These are phyloP conservation scores for Orientallactaga bullata DNA, from an alignment of 2,113 vertebrate species.

Conservation along the genomic window DNA sequence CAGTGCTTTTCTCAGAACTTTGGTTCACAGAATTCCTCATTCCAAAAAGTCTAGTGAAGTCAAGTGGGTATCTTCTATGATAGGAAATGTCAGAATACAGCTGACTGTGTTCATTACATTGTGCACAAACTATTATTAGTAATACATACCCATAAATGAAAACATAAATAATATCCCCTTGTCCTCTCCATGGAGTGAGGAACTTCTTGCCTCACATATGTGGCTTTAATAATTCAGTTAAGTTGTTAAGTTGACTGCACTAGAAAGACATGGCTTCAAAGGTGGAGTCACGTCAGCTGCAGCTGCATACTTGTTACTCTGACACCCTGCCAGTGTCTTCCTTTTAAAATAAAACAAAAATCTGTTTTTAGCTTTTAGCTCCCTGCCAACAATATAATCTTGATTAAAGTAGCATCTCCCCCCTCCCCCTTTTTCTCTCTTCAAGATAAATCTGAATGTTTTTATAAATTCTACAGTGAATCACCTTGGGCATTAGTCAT, in stretches of 20 bases:
- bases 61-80: not conserved
- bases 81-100: not conserved
- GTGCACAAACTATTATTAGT: not conserved
- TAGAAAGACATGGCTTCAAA: constrained; percentile 36
- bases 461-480: constrained; percentile 74
- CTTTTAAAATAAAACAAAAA: constrained; percentile 73
- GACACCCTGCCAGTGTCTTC: constrained; percentile 53
- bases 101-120: not conserved
- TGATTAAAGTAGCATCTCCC: constrained; percentile 65
- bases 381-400: constrained; percentile 71
- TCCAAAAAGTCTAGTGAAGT: not conserved
- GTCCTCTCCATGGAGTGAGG: not conserved
- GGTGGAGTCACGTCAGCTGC: not conserved
- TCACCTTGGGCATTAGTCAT: constrained; percentile 82
- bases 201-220: not conserved
- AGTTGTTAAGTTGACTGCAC: constrained; percentile 19
- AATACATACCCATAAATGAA: not conserved
- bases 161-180: not conserved
- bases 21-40: too few relatives aligned
- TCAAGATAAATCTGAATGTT: constrained; percentile 66
- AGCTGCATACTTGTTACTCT: constrained; percentile 60
- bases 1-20: too few relatives aligned
- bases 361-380: constrained; percentile 71
- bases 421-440: constrained; percentile 5
- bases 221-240: constrained; percentile 11